These are phyloP conservation scores for Chrysemys picta DNA, from an alignment of 2,113 vertebrate species.

Conservation along the genomic window DNA sequence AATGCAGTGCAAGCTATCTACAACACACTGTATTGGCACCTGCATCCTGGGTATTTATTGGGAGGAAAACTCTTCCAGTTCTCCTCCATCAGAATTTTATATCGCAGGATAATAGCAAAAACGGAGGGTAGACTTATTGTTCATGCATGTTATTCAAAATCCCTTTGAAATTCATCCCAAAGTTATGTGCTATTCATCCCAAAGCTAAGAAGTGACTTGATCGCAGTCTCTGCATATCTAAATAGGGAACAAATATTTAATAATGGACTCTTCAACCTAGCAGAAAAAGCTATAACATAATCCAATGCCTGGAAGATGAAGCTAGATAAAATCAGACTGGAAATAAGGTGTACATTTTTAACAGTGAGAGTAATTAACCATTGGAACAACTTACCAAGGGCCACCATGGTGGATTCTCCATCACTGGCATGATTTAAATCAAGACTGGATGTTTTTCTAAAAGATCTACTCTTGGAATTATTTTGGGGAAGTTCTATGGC, in stretches of 20 bases:
- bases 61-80: neutral
- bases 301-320: too few relatives aligned
- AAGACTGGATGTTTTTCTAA: neutral
- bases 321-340: neutral
- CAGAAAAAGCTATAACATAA: too few relatives aligned
- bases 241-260: too few relatives aligned
- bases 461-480: neutral
- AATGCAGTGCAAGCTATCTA: too few relatives aligned
- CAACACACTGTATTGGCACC: neutral
- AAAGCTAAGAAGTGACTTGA: too few relatives aligned
- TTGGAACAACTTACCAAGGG: neutral
- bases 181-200: too few relatives aligned
- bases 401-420: neutral
- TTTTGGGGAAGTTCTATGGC: neutral
- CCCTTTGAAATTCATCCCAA: neutral
- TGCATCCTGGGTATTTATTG: neutral
- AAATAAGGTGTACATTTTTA: neutral
- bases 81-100: neutral
- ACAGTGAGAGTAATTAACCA: neutral
- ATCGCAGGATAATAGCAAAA: neutral
- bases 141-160: neutral
- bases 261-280: too few relatives aligned
- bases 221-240: too few relatives aligned
- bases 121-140: neutral
- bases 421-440: neutral